These are phyloP conservation scores for Coronaproctus castanopsis DNA, from an alignment of 2,888 invertebrate genomes.

Conservation along the genomic window DNA sequence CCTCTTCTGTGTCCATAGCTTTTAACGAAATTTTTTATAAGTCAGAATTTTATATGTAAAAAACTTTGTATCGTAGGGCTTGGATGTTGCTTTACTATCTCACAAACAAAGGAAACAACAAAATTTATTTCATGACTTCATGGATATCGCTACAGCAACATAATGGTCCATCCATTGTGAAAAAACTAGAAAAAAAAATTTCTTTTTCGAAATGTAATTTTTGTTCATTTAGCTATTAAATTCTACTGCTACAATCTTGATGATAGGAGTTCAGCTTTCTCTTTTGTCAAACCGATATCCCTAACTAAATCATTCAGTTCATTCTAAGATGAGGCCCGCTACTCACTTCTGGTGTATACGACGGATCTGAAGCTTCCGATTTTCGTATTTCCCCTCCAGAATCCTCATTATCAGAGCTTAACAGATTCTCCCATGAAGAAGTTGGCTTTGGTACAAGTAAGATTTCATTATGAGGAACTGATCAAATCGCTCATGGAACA, in stretches of 20 bases:
- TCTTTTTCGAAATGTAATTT: neutral
- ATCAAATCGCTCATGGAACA: neutral
- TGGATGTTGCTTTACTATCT: too few relatives aligned
- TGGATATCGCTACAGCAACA: neutral
- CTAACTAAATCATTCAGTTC: neutral
- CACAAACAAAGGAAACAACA: too few relatives aligned
- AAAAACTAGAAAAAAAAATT: neutral
- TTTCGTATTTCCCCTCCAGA: neutral
- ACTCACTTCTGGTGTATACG: neutral
- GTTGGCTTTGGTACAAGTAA: neutral
- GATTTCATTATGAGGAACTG: neutral
- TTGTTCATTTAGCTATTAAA: neutral
- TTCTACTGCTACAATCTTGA: neutral
- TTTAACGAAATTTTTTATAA: too few relatives aligned
- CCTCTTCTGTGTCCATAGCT: too few relatives aligned
- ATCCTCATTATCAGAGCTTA: neutral
- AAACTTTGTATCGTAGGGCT: too few relatives aligned
- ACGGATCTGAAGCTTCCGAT: neutral
- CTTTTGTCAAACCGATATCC: neutral
- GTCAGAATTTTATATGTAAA: too few relatives aligned
- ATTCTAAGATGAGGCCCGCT: neutral
- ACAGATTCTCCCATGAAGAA: neutral
- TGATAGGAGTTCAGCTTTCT: neutral
- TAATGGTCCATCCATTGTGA: neutral
- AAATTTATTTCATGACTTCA: neutral